Evolutionary conservation across 2,888 invertebrate genomes (phyloP), one percentile per base, ranked within the genome.

Genomic region (Ariolimax columbianus): DNA sequence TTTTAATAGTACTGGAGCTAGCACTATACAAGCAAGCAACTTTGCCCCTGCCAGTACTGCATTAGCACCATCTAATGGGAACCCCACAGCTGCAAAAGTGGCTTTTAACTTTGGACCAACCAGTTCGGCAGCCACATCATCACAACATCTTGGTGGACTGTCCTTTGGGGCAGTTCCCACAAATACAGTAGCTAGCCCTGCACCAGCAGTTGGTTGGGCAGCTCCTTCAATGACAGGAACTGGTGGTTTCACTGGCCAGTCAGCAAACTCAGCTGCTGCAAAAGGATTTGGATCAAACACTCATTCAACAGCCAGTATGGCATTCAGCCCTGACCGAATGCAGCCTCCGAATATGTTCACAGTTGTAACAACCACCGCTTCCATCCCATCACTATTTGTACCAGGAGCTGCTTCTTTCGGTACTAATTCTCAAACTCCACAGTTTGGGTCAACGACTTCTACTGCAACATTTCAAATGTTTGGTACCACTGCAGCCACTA

Each of bases 21-120:
- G 72, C 19, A 43, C 38, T 0, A 23, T n/a, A 19, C 38, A 36
- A 72, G 40, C 36, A 38, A 43, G 38, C 19, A 40, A 19, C 38
- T 14, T 36, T 51, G 38, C 51, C 30, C 17, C 14, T 17, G 40
- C 7, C 1, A 72, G 36, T 26, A 19, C 72, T 14, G n/a, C 82
- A 38, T n/a, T 38, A 9, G 38, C 82, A 59, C 19, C 72, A 19
- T 36, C 72, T 33, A 23, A 38, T 23, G 38, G 6, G 2, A 17
- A n/a, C 23, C 23, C 68, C 1, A 43, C 82, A 0, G 30, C 82
- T 26, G 47, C 78, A 23, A 26, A 63, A 17, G 17, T 73, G 3
- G 77, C 47, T 4, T 77, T 83, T 19, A 77, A 66, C 33, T 83
- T 86, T 83, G 83, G 83, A 68, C 47, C 82, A 38, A 17, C 68